Conservation (phyloP, 2,113 vertebrate species). For the Lathamus discolor region DNA sequence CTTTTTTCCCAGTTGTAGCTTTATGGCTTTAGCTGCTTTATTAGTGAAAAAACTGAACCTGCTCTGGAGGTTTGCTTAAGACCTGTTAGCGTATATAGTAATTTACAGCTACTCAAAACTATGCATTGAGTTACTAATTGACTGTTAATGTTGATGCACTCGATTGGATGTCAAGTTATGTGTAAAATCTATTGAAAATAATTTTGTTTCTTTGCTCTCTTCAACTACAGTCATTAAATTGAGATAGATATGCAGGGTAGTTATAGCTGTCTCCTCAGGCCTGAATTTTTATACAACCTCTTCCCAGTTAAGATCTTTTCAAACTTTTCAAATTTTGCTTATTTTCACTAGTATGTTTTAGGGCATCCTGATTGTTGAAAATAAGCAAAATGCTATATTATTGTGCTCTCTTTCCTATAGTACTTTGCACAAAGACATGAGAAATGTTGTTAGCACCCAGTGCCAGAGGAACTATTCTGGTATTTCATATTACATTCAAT, state of each 20-base stretch:
- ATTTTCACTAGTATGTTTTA: too few relatives aligned
- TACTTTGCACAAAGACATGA: neutral
- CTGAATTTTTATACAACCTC: neutral
- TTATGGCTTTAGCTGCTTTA: neutral
- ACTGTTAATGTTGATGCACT: constrained; percentile 9
- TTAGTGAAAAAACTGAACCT: neutral
- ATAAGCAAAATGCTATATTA: neutral
- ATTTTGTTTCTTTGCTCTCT: neutral
- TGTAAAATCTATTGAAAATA: constrained; percentile 36
- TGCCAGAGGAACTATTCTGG: neutral
- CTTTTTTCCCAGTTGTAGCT: neutral
- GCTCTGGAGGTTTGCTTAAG: constrained; percentile 19
- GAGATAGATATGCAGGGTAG: neutral
- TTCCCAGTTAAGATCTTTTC: neutral
- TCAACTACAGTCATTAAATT: neutral
- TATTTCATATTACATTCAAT: neutral
- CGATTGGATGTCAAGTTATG: constrained; percentile 6
- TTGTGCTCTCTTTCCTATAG: neutral
- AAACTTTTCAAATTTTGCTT: too few relatives aligned
- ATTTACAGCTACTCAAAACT: constrained; percentile 28
- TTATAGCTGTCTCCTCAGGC: neutral
- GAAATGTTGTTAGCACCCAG: neutral
- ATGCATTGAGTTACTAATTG: constrained; percentile 24
- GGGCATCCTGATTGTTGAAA: too few relatives aligned
- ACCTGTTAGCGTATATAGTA: neutral